These are phyloP conservation scores for Drosophila dunni DNA, from an alignment of 1,140 invertebrate genomes.

Conservation along the genomic window DNA sequence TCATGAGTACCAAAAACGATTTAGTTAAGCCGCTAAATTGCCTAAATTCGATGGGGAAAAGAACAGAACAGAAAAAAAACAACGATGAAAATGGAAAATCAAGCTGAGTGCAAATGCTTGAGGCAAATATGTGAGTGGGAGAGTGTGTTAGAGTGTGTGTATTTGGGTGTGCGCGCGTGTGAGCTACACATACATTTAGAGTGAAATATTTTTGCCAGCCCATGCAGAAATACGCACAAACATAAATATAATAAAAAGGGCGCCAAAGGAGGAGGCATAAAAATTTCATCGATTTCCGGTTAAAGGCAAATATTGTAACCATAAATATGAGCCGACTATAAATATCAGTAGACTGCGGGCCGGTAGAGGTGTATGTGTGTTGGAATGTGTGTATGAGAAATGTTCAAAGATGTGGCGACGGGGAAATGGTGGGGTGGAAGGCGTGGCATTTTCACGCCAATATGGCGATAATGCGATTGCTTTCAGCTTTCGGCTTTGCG, in stretches of 20 bases:
- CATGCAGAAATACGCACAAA: slow-evolving; percentile 63
- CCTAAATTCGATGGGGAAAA: slow-evolving; percentile 67
- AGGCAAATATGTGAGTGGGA: not conserved
- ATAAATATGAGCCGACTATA: slow-evolving; percentile 82
- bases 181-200: slow-evolving; percentile 32
- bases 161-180: not conserved
- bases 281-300: slow-evolving; percentile 83
- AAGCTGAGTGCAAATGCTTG: slow-evolving; percentile 68
- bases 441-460: slow-evolving; percentile 79
- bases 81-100: slow-evolving; percentile 66
- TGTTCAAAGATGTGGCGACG: not conserved
- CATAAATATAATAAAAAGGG: slow-evolving; percentile 66
- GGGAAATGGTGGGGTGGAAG: slow-evolving; percentile 10
- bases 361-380: not conserved
- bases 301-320: slow-evolving; percentile 82
- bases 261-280: slow-evolving; percentile 68
- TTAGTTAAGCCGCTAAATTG: slow-evolving; percentile 81
- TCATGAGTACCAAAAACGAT: slow-evolving; percentile 74
- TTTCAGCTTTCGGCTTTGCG: slow-evolving; percentile 76
- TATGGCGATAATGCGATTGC: slow-evolving; percentile 80
- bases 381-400: not conserved
- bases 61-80: slow-evolving; percentile 18
- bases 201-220: slow-evolving; percentile 52
- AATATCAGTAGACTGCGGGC: slow-evolving; percentile 49
- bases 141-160: not conserved